phyloP scores from a whole-genome alignment of 2,888 invertebrate genomes.

The Drosophila sordidapex region DNA sequence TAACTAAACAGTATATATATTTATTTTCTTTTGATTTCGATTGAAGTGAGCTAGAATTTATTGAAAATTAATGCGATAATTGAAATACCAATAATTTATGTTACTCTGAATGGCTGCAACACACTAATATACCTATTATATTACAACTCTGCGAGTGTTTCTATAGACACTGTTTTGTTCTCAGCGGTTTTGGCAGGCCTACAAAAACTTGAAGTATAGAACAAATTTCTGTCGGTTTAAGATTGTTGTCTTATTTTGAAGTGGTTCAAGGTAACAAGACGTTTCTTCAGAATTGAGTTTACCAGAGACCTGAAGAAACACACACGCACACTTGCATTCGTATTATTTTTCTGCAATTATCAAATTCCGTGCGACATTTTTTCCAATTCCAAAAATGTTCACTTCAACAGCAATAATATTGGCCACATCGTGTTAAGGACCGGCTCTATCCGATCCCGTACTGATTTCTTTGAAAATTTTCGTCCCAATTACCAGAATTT shows the following conservation, averaged over 20 bases:
- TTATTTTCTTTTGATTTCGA: not conserved
- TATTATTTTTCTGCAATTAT: too few relatives aligned
- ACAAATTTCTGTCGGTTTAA: constrained; percentile 36
- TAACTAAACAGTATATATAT: not conserved
- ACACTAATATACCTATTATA: not conserved
- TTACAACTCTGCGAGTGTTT: not conserved
- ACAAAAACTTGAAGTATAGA: constrained; percentile 25
- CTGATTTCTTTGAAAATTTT: too few relatives aligned
- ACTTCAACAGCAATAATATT: too few relatives aligned
- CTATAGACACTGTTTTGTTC: not conserved
- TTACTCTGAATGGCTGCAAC: too few relatives aligned
- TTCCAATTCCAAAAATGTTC: too few relatives aligned
- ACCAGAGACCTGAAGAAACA: constrained; percentile 26
- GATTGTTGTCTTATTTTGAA: constrained; percentile 56
- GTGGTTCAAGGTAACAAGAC: constrained; percentile 56
- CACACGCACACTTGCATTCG: not conserved
- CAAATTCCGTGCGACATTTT: too few relatives aligned
- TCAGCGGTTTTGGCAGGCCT: not conserved
- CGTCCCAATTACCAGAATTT: too few relatives aligned
- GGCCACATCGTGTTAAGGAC: too few relatives aligned
- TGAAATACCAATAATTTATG: too few relatives aligned
- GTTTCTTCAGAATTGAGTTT: constrained; percentile 58
- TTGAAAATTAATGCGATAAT: too few relatives aligned
- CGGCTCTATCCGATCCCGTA: too few relatives aligned
- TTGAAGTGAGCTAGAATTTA: too few relatives aligned